Evolutionary conservation across 2,888 invertebrate species (phyloP).

Genomic region (Aphidoletes aphidimyza): DNA sequence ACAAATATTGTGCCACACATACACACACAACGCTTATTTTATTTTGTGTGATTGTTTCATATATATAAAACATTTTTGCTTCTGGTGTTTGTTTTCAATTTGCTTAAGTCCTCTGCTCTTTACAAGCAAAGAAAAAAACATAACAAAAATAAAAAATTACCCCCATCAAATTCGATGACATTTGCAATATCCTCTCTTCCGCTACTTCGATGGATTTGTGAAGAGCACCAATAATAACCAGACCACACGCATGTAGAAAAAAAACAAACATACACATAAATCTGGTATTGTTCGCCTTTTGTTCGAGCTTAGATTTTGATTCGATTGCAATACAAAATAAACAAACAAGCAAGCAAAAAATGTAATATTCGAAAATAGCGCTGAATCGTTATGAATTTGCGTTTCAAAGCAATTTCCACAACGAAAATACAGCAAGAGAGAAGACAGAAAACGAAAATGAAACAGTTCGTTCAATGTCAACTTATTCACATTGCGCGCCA

Average conservation of each 20-base stretch:
- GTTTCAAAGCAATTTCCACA: not conserved
- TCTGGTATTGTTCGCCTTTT: conserved; percentile 17
- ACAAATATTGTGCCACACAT: too few species aligned
- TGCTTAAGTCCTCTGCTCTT: conserved; percentile 52
- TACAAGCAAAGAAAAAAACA: too few species aligned
- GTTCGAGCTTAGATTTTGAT: not conserved
- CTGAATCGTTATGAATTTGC: not conserved
- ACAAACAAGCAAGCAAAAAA: not conserved
- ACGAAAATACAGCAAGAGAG: not conserved
- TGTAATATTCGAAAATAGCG: not conserved
- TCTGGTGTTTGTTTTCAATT: conserved; percentile 5
- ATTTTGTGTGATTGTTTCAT: not conserved
- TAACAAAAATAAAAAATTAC: too few species aligned
- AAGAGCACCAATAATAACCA: not conserved
- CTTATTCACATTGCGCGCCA: not conserved
- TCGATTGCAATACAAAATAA: not conserved
- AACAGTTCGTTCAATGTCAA: not conserved
- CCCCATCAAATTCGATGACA: conserved; percentile 19
- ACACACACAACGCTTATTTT: not conserved
- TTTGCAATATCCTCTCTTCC: not conserved
- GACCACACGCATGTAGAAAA: too few species aligned
- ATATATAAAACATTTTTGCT: too few species aligned
- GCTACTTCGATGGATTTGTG: too few species aligned
- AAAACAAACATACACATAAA: not conserved
- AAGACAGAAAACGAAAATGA: too few species aligned